Base-by-base conservation (phyloP, 2,113 vertebrate genomes). In the Caretta caretta region DNA sequence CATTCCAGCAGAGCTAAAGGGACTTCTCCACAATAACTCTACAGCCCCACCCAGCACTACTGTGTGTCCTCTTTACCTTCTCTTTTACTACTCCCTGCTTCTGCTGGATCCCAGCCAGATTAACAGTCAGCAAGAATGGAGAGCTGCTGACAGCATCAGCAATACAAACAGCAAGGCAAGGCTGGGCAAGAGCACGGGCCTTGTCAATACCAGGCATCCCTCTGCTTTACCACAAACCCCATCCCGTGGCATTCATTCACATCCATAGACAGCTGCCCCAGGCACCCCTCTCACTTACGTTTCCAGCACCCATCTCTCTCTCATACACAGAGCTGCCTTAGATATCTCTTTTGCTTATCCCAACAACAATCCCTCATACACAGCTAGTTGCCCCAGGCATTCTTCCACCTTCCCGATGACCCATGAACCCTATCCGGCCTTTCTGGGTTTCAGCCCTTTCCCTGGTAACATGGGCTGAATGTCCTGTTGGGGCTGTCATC, bases 231-330 rank as follows among this genome's bases (percentile, higher is more conserved):
- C 80, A 89, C 75, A 80, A 56, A 50, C 65, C 3, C 16, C 46
- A 31, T 3, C 29, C 65, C 10, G 0, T 0, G 82, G 46, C 50
- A 57, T 1, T 1, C 80, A 56, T 25, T 0, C 0, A 56, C 51
- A 76, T 46, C 0, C 19, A 49, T 82, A 49, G 12, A 49, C 16
- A 31, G 19, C n/a, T 0, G 0, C 20, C 4, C 12, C 13, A 46
- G 75, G 27, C 25, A 78, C 22, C 5, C 42, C 75, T 25, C 42
- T 48, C 6, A 9, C 8, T 20, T 38, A 31, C 69, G 10, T 24
- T 27, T 27, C n/a, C 24, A 76, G 24, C 75, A 76, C 75, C 75
- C 69, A 75, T 25, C 12, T 76, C 42, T 27, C 75, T 78, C 75
- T 78, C 46, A 2, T 42, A 27, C 38, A 78, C n/a, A 38, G 12